These are phyloP conservation scores for Neoitamus cyanurus DNA, from an alignment of 2,888 invertebrate genomes.

Conservation along the genomic window DNA sequence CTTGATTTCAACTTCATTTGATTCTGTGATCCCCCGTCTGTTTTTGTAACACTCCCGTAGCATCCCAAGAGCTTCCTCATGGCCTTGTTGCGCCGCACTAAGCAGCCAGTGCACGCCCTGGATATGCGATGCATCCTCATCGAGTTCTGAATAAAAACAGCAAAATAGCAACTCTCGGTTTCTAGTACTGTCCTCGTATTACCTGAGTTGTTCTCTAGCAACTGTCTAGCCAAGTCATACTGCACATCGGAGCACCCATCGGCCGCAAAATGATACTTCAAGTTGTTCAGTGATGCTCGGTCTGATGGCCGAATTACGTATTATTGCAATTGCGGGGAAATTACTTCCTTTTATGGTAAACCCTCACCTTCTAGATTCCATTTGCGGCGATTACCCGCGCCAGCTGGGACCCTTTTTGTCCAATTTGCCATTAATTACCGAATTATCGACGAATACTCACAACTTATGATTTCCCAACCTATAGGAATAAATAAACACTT, in stretches of 20 bases:
- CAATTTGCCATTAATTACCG: constrained; percentile 62
- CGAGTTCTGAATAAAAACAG: constrained; percentile 58
- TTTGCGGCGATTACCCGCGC: constrained; percentile 60
- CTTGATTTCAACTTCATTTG: constrained; percentile 78
- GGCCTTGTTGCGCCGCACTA: constrained; percentile 93
- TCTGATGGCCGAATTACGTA: constrained; percentile 55
- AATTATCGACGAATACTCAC: neutral
- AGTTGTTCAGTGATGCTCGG: constrained; percentile 65
- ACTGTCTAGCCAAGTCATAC: constrained; percentile 85
- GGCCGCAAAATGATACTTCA: constrained; percentile 79
- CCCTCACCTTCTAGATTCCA: constrained; percentile 65
- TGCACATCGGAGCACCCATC: constrained; percentile 92
- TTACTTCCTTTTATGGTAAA: constrained; percentile 36
- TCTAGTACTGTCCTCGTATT: constrained; percentile 58
- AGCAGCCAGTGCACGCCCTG: constrained; percentile 91
- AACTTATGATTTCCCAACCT: neutral
- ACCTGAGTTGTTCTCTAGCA: constrained; percentile 84
- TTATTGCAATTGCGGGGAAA: neutral
- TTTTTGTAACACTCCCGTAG: constrained; percentile 72
- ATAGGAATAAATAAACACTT: neutral
- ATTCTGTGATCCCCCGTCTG: constrained; percentile 78
- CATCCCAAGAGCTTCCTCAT: constrained; percentile 84
- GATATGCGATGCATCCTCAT: constrained; percentile 68
- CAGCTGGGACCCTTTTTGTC: constrained; percentile 63
- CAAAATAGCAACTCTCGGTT: constrained; percentile 75